Base-by-base conservation (phyloP, 2,888 invertebrate species). In the Macaria liturata region DNA sequence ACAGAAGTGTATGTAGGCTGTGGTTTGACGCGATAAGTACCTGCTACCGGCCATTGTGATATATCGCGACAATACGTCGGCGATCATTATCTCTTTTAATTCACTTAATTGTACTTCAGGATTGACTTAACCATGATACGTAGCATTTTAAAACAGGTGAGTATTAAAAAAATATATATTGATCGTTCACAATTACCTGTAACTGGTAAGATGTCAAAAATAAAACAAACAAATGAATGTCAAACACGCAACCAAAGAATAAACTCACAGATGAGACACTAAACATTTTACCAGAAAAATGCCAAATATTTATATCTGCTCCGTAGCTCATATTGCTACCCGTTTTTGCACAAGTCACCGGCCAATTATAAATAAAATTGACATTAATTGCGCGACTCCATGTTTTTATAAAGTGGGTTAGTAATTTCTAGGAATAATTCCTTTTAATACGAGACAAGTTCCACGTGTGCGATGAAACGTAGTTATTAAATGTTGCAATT, bases 341-440 rank as follows among this genome's bases (percentile, higher is more conserved):
- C 49, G 63, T 67, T 65, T 66, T 63, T 65, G 72, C 68, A 71
- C 68, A 59, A 54, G 75, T 59, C 62, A 66, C 62, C 57, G 69
- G 51, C 72, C 78, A 86, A 89, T 89, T 88, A 88, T 85, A 86
- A 85, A 85, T 81, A 83, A 87, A 87, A 89, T 88, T 88, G 88
- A 85, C 88, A 88, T 81, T 86, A 88, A 90, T 90, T 90, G 76
- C 75, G 66, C 54, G 71, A 59, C 59, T 61, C 68, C 71, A 67
- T 73, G 81, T 80, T 80, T 74, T 78, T 81, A 76, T 78, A 76
- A 86, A 83, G 84, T 87, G 78, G 83, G 84, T 84, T 88, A 87
- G 82, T 61, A 81, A 84, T 84, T 86, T 86, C 88, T 88, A 88
- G 88, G 85, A 84, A 83, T 82, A 78, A 78, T 78, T 80, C 78